phyloP scores from a whole-genome alignment of 2,797 vertebrate genomes.

The Darevskia nairensis region DNA sequence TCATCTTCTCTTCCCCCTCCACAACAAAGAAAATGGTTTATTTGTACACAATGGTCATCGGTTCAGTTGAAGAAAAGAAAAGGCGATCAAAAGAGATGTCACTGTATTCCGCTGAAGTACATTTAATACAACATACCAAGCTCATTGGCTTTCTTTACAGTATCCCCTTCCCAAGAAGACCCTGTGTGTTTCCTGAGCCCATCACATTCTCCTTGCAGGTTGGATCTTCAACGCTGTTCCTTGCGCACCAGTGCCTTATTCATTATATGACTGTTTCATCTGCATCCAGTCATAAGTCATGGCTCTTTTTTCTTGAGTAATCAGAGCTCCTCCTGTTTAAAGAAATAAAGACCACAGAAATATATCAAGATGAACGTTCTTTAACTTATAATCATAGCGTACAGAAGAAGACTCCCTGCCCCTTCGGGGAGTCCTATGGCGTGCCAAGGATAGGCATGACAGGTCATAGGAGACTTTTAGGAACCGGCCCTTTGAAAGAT shows the following conservation, averaged over 20 bases:
- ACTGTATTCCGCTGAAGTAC: conserved; percentile 46
- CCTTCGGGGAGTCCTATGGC: not conserved
- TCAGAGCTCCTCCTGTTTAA: conserved; percentile 74
- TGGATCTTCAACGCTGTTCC: conserved; percentile 60
- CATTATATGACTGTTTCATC: conserved; percentile 64
- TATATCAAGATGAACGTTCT: conserved; percentile 52
- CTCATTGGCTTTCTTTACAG: conserved; percentile 62
- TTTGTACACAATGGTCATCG: conserved; percentile 58
- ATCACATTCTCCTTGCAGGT: conserved; percentile 41
- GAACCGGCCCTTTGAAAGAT: not conserved
- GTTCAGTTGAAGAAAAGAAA: conserved; percentile 28
- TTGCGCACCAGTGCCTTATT: conserved; percentile 57
- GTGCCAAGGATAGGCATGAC: not conserved
- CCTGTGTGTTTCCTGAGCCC: conserved; percentile 55
- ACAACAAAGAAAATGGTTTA: conserved; percentile 50
- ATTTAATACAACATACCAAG: conserved; percentile 55
- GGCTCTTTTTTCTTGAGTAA: conserved; percentile 76
- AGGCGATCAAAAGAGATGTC: conserved; percentile 45
- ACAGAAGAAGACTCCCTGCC: conserved; percentile 1
- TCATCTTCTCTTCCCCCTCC: conserved; percentile 16
- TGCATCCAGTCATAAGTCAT: conserved; percentile 71
- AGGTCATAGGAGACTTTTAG: not conserved
- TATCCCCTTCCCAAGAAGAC: conserved; percentile 56
- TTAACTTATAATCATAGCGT: conserved; percentile 7
- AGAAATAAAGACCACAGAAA: conserved; percentile 54